Evolutionary conservation across 2,797 vertebrate genomes (phyloP).

Genomic region (Cuculus canorus): DNA sequence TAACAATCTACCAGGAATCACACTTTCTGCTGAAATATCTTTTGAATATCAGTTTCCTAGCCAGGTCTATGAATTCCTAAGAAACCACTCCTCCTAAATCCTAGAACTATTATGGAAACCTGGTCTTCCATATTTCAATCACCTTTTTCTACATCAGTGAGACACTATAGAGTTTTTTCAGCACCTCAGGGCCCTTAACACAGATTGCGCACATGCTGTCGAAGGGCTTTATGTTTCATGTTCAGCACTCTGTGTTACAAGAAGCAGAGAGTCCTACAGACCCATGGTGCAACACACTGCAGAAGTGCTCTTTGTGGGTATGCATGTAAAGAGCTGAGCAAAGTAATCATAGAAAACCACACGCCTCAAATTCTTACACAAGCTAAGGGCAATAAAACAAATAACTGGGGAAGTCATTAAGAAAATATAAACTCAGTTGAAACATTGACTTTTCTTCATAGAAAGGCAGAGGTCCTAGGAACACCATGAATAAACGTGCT

Average conservation of each 20-base stretch:
- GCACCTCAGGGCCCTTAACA: not conserved
- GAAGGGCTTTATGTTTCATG: not conserved
- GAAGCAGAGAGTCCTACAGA: not conserved
- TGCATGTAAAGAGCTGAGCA: not conserved
- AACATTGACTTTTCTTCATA: not conserved
- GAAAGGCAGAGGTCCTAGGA: not conserved
- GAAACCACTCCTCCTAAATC: not conserved
- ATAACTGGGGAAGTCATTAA: not conserved
- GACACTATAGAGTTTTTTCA: not conserved
- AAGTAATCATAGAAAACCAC: not conserved
- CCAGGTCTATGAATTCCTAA: not conserved
- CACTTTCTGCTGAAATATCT: not conserved
- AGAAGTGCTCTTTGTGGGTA: not conserved
- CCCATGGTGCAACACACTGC: not conserved
- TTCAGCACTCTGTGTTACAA: not conserved
- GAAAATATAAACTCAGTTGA: not conserved
- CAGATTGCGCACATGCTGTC: not conserved
- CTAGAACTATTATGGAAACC: not conserved
- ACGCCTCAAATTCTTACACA: not conserved
- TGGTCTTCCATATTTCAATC: not conserved
- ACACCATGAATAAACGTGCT: not conserved
- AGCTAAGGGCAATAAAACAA: not conserved
- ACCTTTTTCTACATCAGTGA: not conserved
- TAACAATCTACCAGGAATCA: not conserved
- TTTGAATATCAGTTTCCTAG: not conserved